A percentile compares a stretch with the other conserved stretches of the same genome.
phyloP scores from a whole-genome alignment of 1,140 invertebrate genomes.

The Elysia chlorotica region DNA sequence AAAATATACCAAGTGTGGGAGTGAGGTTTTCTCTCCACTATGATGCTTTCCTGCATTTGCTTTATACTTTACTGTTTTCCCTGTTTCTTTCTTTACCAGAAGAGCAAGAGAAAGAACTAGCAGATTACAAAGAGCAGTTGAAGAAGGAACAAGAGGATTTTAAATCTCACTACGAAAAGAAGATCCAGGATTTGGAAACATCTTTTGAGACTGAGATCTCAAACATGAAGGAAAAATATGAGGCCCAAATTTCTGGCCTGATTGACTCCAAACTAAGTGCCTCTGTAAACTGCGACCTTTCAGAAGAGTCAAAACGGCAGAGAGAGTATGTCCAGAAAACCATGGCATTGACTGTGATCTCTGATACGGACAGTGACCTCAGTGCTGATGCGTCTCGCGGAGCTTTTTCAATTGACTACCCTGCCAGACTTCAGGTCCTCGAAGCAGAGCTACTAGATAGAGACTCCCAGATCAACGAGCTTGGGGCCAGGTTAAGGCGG shows the following conservation, averaged over 20 bases:
- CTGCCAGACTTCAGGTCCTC: conserved; percentile 25
- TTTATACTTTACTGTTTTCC: no score
- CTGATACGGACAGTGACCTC: conserved; percentile 32
- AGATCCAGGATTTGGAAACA: conserved; percentile 35
- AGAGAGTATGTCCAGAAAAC: conserved; percentile 35
- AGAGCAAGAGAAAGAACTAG: conserved; percentile 7
- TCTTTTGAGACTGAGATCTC: conserved; percentile 31
- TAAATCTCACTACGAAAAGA: conserved; percentile 37
- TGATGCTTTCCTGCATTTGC: no score
- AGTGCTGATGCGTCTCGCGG: not conserved
- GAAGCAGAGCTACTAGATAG: conserved; percentile 32
- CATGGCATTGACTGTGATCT: conserved; percentile 31
- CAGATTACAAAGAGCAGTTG: conserved; percentile 19
- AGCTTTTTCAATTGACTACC: not conserved
- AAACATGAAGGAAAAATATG: conserved; percentile 29
- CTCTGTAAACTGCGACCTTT: not conserved
- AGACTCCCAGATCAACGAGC: conserved; percentile 1
- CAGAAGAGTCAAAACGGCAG: not conserved
- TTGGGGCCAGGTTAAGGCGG: no score
- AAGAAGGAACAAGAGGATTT: conserved; percentile 36
- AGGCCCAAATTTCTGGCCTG: conserved; percentile 21
- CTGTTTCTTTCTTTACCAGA: no score
- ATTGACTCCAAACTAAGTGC: conserved; percentile 9
- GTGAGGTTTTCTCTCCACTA: no score
- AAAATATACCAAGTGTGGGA: no score